Conservation (phyloP, 2,888 invertebrate species). For the Branchipolynoe longqiensis region DNA sequence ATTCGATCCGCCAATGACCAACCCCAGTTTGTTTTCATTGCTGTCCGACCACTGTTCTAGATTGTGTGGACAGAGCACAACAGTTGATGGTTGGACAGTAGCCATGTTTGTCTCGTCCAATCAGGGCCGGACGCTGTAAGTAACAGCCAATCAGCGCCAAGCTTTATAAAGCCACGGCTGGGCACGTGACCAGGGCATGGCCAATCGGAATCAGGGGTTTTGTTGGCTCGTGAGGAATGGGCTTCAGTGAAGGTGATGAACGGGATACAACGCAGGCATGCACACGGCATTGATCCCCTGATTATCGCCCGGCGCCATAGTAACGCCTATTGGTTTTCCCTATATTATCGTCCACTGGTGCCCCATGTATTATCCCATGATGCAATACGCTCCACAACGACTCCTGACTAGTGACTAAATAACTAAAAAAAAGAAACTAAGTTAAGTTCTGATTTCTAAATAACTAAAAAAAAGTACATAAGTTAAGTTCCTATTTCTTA, state of each 20-base stretch:
- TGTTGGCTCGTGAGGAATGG: constrained; percentile 37
- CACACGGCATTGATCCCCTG: background rate
- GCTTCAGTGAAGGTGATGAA: constrained; percentile 17
- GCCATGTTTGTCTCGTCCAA: constrained; percentile 25
- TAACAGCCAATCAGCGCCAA: constrained; percentile 4
- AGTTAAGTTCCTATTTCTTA: too few relatives aligned
- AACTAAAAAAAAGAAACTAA: too few relatives aligned
- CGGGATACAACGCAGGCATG: constrained; percentile 1
- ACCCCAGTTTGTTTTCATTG: constrained; percentile 1
- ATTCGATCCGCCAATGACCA: background rate
- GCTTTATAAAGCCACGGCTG: background rate
- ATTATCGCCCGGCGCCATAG: constrained; percentile 19
- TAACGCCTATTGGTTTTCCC: background rate
- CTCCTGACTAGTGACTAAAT: too few relatives aligned
- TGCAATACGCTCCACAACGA: background rate
- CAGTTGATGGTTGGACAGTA: constrained; percentile 31
- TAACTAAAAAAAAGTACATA: too few relatives aligned
- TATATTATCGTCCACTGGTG: background rate
- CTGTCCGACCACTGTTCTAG: background rate
- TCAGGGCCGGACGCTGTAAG: constrained; percentile 19
- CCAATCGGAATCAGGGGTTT: constrained; percentile 38
- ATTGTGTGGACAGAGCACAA: background rate
- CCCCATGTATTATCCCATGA: constrained; percentile 1
- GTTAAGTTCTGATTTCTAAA: too few relatives aligned
- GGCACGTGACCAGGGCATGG: background rate